A percentile compares a stretch with the other conserved stretches of the same genome.
phyloP scores from a whole-genome alignment of 2,113 vertebrate genomes.

The Suricata suricatta region DNA sequence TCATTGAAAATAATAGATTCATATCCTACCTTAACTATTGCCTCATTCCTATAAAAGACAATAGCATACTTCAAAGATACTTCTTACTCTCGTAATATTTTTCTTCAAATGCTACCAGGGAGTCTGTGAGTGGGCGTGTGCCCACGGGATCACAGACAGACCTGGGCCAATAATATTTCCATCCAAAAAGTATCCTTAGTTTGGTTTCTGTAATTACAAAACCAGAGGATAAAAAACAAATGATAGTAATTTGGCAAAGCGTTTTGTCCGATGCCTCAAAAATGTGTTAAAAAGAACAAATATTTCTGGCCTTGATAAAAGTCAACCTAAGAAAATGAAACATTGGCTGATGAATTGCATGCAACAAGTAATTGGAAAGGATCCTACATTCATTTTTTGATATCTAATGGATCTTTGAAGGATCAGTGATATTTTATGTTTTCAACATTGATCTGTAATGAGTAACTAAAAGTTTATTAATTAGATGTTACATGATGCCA shows the following conservation, averaged over 20 bases:
- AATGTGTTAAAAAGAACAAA: constrained; percentile 33
- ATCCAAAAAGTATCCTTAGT: constrained; percentile 7
- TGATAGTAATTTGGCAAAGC: constrained; percentile 23
- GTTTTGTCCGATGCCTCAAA: constrained; percentile 33
- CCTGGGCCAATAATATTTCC: not conserved
- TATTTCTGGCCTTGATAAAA: constrained; percentile 19
- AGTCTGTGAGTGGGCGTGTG: not conserved
- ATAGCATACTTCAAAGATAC: not conserved
- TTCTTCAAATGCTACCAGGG: not conserved
- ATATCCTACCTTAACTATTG: not conserved
- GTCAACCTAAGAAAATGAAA: constrained; percentile 67
- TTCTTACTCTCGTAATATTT: not conserved
- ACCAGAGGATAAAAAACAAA: constrained; percentile 24
- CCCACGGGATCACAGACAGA: not conserved
- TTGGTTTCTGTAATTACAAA: constrained; percentile 28
- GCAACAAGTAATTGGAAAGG: constrained; percentile 66
- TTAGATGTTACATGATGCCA: constrained; percentile 51
- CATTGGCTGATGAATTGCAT: constrained; percentile 45
- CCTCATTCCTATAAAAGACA: not conserved
- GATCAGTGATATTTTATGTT: constrained; percentile 69
- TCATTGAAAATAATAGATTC: not conserved
- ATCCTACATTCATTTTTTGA: constrained; percentile 43
- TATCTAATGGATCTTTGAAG: constrained; percentile 57
- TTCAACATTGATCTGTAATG: constrained; percentile 65
- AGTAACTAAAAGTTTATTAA: constrained; percentile 62